A percentile compares a stretch with the other conserved stretches of the same genome.
Evolutionary conservation across 2,888 invertebrate species (phyloP).

Genomic region (Aplocera efformata): DNA sequence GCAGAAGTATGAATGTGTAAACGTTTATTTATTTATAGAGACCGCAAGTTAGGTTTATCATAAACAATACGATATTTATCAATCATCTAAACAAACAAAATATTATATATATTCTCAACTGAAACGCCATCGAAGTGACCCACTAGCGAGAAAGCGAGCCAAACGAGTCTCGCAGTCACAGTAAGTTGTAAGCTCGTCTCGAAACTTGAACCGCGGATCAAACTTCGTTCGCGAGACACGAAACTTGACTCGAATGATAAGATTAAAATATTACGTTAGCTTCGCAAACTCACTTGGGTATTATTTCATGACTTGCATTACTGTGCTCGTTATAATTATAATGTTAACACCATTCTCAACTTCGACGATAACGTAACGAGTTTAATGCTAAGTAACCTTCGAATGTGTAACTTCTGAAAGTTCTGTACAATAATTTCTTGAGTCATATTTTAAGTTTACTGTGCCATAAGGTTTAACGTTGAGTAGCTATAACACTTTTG

Average conservation of each 20-base stretch:
- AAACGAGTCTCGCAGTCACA: constrained; percentile 44
- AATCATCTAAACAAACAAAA: too few species aligned
- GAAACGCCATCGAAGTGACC: constrained; percentile 15
- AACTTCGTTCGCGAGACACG: constrained; percentile 69
- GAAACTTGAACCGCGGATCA: constrained; percentile 68
- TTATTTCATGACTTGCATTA: constrained; percentile 45
- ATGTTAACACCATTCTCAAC: constrained; percentile 42
- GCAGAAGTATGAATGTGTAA: too few species aligned
- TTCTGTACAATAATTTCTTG: constrained; percentile 29
- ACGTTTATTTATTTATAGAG: too few species aligned
- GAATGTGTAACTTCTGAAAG: constrained; percentile 33
- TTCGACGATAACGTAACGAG: constrained; percentile 37
- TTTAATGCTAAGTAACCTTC: constrained; percentile 37
- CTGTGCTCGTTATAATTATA: constrained; percentile 43
- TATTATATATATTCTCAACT: constrained; percentile 5
- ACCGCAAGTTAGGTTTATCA: too few species aligned
- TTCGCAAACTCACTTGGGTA: constrained; percentile 56
- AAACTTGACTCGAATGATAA: constrained; percentile 72
- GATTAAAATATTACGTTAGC: constrained; percentile 74
- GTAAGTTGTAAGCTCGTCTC: constrained; percentile 58
- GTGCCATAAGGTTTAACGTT: constrained; percentile 29
- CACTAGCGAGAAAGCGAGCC: constrained; percentile 17
- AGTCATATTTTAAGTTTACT: constrained; percentile 39
- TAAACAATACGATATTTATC: too few species aligned
- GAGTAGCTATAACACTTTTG: constrained; percentile 34